A percentile compares a stretch with the other conserved stretches of the same genome.
Evolutionary conservation across 2,888 invertebrate species (phyloP).

Genomic region (Oscheius sp.): DNA sequence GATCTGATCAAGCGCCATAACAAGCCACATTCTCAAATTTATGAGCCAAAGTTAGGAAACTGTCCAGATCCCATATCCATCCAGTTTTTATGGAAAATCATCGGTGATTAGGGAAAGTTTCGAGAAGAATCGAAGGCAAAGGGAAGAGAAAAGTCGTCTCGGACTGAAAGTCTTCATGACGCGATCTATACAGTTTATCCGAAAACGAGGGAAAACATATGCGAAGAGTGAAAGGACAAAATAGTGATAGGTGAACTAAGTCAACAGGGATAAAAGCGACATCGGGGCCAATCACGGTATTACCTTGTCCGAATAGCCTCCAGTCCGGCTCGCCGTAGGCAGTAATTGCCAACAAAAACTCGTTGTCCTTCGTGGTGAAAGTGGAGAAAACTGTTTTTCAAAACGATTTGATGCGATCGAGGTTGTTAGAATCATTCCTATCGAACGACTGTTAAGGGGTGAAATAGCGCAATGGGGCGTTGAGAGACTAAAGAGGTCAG

Average conservation of each 20-base stretch:
- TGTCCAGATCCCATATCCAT: no score
- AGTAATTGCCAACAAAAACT: constrained; percentile 30
- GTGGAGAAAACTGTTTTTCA: constrained; percentile 4
- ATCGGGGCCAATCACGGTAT: constrained; percentile 34
- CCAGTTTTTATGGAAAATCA: no score
- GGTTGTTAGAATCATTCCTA: neutral
- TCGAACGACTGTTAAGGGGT: no score
- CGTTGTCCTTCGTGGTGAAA: neutral
- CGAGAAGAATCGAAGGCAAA: neutral
- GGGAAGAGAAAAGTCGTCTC: constrained; percentile 14
- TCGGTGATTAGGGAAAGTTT: neutral
- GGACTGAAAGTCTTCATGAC: constrained; percentile 27
- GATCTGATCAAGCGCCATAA: no score
- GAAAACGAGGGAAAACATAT: constrained; percentile 1
- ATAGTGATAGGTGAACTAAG: constrained; percentile 8
- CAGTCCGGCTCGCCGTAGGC: constrained; percentile 12
- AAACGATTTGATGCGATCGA: constrained; percentile 5
- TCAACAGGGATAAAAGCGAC: constrained; percentile 26
- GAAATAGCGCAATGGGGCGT: constrained; percentile 22
- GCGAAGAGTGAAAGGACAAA: constrained; percentile 14
- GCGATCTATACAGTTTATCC: constrained; percentile 14
- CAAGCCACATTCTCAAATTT: no score
- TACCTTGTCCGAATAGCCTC: constrained; percentile 27
- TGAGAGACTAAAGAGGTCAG: constrained; percentile 11
- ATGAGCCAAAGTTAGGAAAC: no score